A percentile compares a stretch with the other conserved stretches of the same genome.
Evolutionary conservation across 1,140 invertebrate genomes (phyloP).

Genomic region (Ladona fulva): DNA sequence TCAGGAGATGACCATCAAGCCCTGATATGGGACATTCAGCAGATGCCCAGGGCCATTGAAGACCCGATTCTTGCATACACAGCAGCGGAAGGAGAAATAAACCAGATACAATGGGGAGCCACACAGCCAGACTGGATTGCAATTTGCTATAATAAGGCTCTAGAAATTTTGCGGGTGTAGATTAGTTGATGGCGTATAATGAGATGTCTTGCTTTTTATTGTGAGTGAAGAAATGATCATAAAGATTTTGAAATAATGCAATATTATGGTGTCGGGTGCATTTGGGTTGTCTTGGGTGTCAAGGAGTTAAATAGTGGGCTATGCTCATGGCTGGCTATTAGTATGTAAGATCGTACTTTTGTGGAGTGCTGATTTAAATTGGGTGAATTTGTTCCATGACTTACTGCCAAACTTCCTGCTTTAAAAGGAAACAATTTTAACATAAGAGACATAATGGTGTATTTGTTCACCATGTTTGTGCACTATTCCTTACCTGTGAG

Average conservation of each 20-base stretch:
- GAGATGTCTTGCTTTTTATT: not conserved
- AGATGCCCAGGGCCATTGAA: slow-evolving; percentile 98
- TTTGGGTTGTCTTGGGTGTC: not conserved
- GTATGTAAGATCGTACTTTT: slow-evolving; percentile 1
- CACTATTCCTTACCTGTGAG: slow-evolving; percentile 8
- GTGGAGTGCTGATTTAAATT: slow-evolving; percentile 9
- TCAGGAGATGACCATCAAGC: slow-evolving; percentile 96
- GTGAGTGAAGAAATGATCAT: not conserved
- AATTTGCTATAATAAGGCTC: slow-evolving; percentile 96
- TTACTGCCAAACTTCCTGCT: slow-evolving; percentile 8
- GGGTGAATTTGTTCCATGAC: slow-evolving; percentile 8
- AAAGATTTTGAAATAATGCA: not conserved
- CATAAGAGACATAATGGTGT: slow-evolving; percentile 9
- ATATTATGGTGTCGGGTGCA: not conserved
- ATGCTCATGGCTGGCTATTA: not conserved
- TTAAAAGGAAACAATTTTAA: slow-evolving; percentile 11
- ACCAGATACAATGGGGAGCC: slow-evolving; percentile 99
- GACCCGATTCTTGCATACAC: slow-evolving; percentile 99
- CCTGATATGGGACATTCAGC: slow-evolving; percentile 99
- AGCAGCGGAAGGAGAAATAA: slow-evolving; percentile 95
- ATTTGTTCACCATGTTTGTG: slow-evolving; percentile 9
- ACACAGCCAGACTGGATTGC: slow-evolving; percentile 99
- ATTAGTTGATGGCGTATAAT: slow-evolving; percentile 35
- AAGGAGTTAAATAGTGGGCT: not conserved
- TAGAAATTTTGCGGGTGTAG: slow-evolving; percentile 96